Base-by-base conservation (phyloP, 2,113 vertebrate genomes). In the Festucalex cinctus region DNA sequence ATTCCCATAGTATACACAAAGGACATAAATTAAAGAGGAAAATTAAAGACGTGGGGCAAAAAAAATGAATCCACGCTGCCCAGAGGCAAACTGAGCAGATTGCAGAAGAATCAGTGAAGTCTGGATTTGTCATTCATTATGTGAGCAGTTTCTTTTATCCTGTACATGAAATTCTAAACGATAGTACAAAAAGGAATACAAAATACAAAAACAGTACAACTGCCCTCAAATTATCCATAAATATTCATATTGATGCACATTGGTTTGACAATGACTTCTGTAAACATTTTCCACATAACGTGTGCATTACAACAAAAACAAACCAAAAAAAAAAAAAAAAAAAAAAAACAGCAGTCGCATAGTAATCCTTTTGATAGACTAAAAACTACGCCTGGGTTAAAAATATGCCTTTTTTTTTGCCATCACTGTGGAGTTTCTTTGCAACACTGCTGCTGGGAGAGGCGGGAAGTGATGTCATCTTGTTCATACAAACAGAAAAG, bases 251-350 rank as follows among this genome's bases (percentile, higher is more conserved):
- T 9, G 83, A 83, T 85, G 81, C 86, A 85, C 83, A 70, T 83
- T 80, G 80, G 86, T 84, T 86, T 82, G 81, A 90, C 79, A 83
- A 85, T 72, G 80, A 80, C 74, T 82, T 82, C 80, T 89, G 89
- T 90, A 90, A 90, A 90, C 89, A 89, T 88, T 85, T 83, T 77
- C 77, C 88, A 89, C 86, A 71, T 81, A 87, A 85, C 63, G 73
- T 87, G 88, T 85, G 81, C 83, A 85, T 82, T 85, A 73, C 71
- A 68, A 69, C 76, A 76, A 67, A 83, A 56, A 83, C 83, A 26
- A 57, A 54, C n/a, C n/a, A n/a, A n/a, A n/a, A 70, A 82, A 86
- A 54, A 85, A 83, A 56, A 83, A 84, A 26, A 57, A 54, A 57
- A 35, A 58, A 16, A 86, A 83, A 57, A 84, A 85, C 89, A 70